Base-by-base conservation (phyloP, 2,888 invertebrate species). In the Dicroscelio sp. region DNA sequence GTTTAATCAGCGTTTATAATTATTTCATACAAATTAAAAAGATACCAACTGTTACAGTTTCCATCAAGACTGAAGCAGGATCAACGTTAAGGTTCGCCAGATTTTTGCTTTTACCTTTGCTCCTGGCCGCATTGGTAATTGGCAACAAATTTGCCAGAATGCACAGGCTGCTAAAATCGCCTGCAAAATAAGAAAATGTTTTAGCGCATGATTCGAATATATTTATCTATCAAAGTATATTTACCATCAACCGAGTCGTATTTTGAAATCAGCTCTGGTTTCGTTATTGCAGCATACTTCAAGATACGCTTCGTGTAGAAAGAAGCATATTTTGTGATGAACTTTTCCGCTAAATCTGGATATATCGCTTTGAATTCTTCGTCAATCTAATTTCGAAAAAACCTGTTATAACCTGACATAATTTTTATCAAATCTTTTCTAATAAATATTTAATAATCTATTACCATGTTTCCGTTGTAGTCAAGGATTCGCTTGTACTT, bases 91-190 rank as follows among this genome's bases (percentile, higher is more conserved):
- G 55, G n/a, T 55, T 6, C 6, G 55, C n/a, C n/a, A n/a, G n/a
- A n/a, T 55, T 55, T n/a, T 55, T n/a, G 55, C 10, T 55, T 55
- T 55, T 55, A n/a, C 55, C 55, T n/a, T 55, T 55, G 14, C 55
- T 55, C n/a, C n/a, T 55, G 12, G 55, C 55, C 14, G 14, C 55
- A 55, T 55, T 55, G 5, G 55, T 14, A n/a, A 55, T n/a, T 55
- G 55, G 55, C 55, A 55, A 55, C 55, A 55, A 55, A 55, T 55
- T n/a, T 14, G n/a, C n/a, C n/a, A 55, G n/a, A 55, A 55, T 55
- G n/a, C 10, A n/a, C 5, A 55, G 10, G n/a, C 55, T 55, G 10
- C n/a, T 55, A 10, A n/a, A n/a, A n/a, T n/a, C 6, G 55, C n/a
- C 10, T 55, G 14, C n/a, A n/a, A 55, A 55, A 55, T 10, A 55